Evolutionary conservation across 2,797 vertebrate species (phyloP).

Genomic region (Borostomias antarcticus): DNA sequence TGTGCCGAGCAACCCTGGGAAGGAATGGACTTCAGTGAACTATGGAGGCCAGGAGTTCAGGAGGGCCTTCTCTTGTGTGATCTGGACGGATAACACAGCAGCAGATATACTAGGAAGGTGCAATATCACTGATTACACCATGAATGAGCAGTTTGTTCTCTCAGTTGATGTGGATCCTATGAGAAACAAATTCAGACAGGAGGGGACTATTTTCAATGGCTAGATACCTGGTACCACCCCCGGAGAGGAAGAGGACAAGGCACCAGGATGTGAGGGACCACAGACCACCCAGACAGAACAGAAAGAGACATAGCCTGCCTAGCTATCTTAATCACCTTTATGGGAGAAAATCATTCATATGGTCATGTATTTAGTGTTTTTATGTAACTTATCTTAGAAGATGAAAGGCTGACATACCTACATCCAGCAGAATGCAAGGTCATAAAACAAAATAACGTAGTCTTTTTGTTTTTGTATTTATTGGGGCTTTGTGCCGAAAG

Average conservation of each 20-base stretch:
- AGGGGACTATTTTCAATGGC: background rate
- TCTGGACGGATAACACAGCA: constrained; percentile 12
- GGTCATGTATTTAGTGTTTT: background rate
- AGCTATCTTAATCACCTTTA: background rate
- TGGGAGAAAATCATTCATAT: background rate
- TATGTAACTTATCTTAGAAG: background rate
- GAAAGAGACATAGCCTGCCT: background rate
- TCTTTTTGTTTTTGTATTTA: constrained; percentile 62
- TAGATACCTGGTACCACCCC: background rate
- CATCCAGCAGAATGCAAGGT: background rate
- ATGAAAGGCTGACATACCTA: background rate
- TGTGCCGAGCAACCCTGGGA: constrained; percentile 23
- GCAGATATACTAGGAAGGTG: constrained; percentile 25
- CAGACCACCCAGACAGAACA: background rate
- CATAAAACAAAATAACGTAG: constrained; percentile 12
- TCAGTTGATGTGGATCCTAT: constrained; percentile 27
- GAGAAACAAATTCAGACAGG: background rate
- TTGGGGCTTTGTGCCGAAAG: constrained; percentile 56
- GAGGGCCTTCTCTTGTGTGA: background rate
- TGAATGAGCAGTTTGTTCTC: constrained; percentile 16
- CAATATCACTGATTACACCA: constrained; percentile 24
- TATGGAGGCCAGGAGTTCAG: constrained; percentile 8
- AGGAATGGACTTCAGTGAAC: constrained; percentile 13
- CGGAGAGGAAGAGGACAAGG: background rate
- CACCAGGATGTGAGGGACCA: background rate